These are phyloP conservation scores for Pseudopipra pipra DNA, from an alignment of 2,113 vertebrate species.

Conservation along the genomic window DNA sequence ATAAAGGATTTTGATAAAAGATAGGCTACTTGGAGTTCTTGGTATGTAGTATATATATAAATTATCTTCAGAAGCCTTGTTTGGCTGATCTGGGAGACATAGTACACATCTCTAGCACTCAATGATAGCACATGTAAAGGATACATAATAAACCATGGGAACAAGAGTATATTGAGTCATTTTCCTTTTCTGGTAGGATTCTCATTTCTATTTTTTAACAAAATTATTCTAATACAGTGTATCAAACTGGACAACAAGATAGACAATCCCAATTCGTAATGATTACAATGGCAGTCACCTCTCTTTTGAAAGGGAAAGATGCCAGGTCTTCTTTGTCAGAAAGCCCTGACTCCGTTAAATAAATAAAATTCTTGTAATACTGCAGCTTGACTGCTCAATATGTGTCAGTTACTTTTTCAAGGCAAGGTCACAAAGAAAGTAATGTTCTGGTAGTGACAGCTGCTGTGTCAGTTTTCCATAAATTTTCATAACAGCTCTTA, in stretches of 20 bases:
- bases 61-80: not conserved
- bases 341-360: not conserved
- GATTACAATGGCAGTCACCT: not conserved
- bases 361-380: not conserved
- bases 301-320: not conserved
- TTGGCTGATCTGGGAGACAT: not conserved
- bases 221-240: not conserved
- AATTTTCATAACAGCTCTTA: slow-evolving; percentile 20
- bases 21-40: not conserved
- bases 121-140: not conserved
- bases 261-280: not conserved
- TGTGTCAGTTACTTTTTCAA: slow-evolving; percentile 25
- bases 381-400: slow-evolving; percentile 37
- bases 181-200: not conserved
- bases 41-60: not conserved
- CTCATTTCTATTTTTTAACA: not conserved
- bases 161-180: not conserved
- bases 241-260: not conserved
- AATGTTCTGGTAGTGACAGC: slow-evolving; percentile 26
- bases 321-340: not conserved
- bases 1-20: slow-evolving; percentile 29
- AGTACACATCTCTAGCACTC: not conserved
- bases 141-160: not conserved
- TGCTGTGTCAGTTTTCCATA: slow-evolving; percentile 33
- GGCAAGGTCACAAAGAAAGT: slow-evolving; percentile 33